Evolutionary conservation across 2,797 vertebrate genomes (phyloP).

Genomic region (Darevskia nairensis): DNA sequence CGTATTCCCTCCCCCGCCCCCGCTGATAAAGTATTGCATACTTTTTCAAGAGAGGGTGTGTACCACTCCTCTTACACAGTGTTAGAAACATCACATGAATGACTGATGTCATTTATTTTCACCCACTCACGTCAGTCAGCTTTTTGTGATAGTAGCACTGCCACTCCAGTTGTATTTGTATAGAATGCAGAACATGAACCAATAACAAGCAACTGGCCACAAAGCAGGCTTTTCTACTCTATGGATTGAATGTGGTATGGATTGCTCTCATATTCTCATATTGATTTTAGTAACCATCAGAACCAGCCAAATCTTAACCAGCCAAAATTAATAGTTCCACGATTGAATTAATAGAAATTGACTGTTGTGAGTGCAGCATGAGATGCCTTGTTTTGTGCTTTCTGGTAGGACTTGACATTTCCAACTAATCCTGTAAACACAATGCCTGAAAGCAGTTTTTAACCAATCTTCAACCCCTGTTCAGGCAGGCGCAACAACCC

Average conservation of each 20-base stretch:
- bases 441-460: background rate
- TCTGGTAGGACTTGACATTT: rapidly evolving
- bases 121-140: no score
- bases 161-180: no score
- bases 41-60: no score
- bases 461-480: background rate
- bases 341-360: background rate
- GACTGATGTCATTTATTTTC: no score
- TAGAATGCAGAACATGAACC: background rate
- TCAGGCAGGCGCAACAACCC: background rate
- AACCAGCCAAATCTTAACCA: background rate
- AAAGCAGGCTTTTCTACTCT: background rate
- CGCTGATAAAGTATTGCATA: background rate
- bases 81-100: no score
- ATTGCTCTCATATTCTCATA: background rate
- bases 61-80: no score
- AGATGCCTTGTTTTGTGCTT: background rate
- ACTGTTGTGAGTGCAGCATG: background rate
- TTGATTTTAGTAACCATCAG: background rate
- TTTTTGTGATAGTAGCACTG: no score
- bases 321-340: background rate
- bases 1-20: no score
- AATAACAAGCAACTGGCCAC: background rate
- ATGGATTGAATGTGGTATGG: background rate
- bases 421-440: background rate